phyloP scores from a whole-genome alignment of 2,888 invertebrate species.

The Drosophila setosimentum region DNA sequence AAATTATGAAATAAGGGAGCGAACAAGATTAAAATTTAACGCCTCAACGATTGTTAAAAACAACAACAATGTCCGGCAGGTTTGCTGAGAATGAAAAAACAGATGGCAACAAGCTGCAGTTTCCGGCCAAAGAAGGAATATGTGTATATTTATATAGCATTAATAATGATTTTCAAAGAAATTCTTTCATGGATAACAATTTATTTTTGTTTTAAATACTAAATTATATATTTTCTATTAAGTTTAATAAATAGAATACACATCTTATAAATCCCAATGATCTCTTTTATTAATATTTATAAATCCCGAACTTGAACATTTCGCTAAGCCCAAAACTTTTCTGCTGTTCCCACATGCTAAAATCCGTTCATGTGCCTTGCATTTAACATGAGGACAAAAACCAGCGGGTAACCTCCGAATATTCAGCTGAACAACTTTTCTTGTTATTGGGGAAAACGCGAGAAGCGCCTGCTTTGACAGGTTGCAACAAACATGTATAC shows the following conservation, averaged over 20 bases:
- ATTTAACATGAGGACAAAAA: not conserved
- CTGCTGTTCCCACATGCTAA: not conserved
- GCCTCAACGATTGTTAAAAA: slow-evolving; percentile 9
- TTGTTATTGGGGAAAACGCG: slow-evolving; percentile 6
- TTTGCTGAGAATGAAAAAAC: not conserved
- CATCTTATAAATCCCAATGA: not conserved
- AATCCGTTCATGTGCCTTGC: not conserved
- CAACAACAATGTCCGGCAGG: not conserved
- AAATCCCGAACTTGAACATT: slow-evolving; percentile 2
- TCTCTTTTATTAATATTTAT: not conserved
- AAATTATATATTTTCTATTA: not conserved
- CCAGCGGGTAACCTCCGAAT: slow-evolving; percentile 10
- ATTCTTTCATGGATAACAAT: not conserved
- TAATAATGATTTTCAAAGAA: not conserved
- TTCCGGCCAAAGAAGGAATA: not conserved
- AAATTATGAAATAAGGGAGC: slow-evolving; percentile 23
- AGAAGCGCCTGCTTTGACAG: slow-evolving; percentile 19
- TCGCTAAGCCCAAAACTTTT: not conserved
- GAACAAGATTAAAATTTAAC: slow-evolving; percentile 22
- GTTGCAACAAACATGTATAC: slow-evolving; percentile 19
- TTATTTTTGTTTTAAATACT: not conserved
- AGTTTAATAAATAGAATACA: not conserved
- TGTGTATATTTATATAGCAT: not conserved
- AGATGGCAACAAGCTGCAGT: too few species aligned
- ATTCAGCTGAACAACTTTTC: slow-evolving; percentile 19